These are phyloP conservation scores for Pomacea maculata DNA, from an alignment of 1,140 invertebrate species.

Conservation along the genomic window DNA sequence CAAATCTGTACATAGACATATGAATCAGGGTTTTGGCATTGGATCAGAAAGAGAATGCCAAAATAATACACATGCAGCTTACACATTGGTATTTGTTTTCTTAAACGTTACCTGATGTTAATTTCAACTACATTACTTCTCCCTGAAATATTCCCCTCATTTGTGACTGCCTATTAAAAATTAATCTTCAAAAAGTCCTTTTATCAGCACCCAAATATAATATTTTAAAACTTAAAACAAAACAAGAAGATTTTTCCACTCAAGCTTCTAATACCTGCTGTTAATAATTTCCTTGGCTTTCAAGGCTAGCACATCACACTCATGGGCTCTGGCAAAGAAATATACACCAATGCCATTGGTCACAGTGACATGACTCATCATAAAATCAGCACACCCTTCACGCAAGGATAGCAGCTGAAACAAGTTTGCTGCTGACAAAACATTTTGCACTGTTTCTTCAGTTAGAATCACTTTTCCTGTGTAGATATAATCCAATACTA, in stretches of 20 bases:
- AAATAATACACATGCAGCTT: no score
- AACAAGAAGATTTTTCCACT: no score
- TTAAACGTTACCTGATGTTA: no score
- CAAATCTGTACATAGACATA: slow-evolving; percentile 37
- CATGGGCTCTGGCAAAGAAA: slow-evolving; percentile 63
- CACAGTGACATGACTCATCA: slow-evolving; percentile 61
- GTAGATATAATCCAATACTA: slow-evolving; percentile 72
- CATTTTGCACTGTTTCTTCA: slow-evolving; percentile 69
- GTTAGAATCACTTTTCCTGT: slow-evolving; percentile 69
- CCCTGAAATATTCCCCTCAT: no score
- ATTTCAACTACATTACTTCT: no score
- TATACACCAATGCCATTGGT: slow-evolving; percentile 63
- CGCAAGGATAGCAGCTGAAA: slow-evolving; percentile 67
- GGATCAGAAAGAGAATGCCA: no score
- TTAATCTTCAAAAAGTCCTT: no score
- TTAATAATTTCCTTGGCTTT: slow-evolving; percentile 62
- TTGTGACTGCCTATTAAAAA: no score
- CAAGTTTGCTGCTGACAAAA: slow-evolving; percentile 72
- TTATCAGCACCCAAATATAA: no score
- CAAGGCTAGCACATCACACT: slow-evolving; percentile 55
- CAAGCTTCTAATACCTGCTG: slow-evolving; percentile 29
- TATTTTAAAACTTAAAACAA: no score
- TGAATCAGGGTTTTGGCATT: no score
- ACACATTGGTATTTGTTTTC: no score
- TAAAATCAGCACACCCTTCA: slow-evolving; percentile 61